Percentiles rank a stretch among this genome's conserved stretches.
phyloP scores from a whole-genome alignment of 2,113 vertebrate species.

The Saimiri boliviensis region DNA sequence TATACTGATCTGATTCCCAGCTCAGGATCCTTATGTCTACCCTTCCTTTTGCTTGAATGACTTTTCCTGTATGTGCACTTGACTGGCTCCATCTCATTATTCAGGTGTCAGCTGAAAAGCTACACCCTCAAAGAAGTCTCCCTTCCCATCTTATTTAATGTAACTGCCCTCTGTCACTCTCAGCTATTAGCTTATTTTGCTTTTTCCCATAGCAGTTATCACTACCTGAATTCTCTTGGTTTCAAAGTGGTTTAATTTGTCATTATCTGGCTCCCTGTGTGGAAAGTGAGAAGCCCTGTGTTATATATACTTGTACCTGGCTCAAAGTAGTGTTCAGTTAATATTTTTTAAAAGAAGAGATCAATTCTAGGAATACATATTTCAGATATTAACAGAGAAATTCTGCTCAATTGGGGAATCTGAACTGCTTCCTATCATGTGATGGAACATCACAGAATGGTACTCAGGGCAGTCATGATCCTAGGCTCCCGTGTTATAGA shows the following conservation, averaged over 20 bases:
- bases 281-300: neutral
- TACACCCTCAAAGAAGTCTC: neutral
- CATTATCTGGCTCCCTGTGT: neutral
- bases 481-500: no score
- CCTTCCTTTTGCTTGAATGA: neutral
- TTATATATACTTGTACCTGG: neutral
- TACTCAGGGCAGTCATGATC: neutral
- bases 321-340: neutral
- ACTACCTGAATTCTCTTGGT: neutral
- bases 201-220: neutral
- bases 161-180: neutral
- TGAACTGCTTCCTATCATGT: neutral
- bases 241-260: neutral
- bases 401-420: neutral
- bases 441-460: neutral
- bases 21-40: neutral
- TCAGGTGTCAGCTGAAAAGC: neutral
- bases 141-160: neutral
- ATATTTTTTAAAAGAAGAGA: neutral
- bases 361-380: neutral
- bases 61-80: neutral
- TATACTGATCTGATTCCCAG: neutral
- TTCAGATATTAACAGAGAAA: neutral
- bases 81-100: neutral
- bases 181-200: neutral